Evolutionary conservation across 1,140 invertebrate genomes (phyloP).

Genomic region (Leptinotarsa texana): DNA sequence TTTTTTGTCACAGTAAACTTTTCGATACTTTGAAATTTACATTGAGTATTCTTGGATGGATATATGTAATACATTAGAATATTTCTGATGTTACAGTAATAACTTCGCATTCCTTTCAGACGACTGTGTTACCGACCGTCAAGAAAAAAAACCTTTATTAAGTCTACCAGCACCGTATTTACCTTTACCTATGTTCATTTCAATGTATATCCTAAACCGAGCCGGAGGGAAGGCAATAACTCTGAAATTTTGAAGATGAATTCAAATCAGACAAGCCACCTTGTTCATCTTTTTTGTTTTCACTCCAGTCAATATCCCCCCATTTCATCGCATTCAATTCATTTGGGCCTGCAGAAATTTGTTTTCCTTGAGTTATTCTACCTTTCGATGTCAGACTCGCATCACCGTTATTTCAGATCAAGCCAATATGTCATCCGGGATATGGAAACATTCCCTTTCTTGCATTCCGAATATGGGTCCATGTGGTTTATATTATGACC

Average conservation of each 20-base stretch:
- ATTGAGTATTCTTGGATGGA: no score
- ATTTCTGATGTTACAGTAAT: no score
- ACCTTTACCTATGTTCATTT: no score
- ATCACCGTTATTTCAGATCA: constrained; percentile 14
- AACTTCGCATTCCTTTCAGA: no score
- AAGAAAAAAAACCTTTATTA: no score
- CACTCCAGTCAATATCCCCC: not conserved
- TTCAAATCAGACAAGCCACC: not conserved
- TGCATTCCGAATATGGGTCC: constrained; percentile 17
- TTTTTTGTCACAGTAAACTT: no score
- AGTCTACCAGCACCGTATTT: no score
- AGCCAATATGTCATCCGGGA: constrained; percentile 20
- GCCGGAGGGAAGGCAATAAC: not conserved
- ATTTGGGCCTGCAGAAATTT: constrained; percentile 24
- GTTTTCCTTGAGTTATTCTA: constrained; percentile 12
- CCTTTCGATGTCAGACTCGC: constrained; percentile 1
- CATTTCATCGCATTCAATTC: constrained; percentile 21
- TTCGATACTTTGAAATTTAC: no score
- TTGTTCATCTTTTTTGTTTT: constrained; percentile 1
- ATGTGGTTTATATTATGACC: constrained; percentile 18
- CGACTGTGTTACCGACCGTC: no score
- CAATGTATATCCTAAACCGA: not conserved
- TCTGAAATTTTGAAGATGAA: not conserved
- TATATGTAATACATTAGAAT: no score
- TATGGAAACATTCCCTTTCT: constrained; percentile 19